These are phyloP conservation scores for Amphipoea oculea DNA, from an alignment of 2,888 invertebrate genomes.

Conservation along the genomic window DNA sequence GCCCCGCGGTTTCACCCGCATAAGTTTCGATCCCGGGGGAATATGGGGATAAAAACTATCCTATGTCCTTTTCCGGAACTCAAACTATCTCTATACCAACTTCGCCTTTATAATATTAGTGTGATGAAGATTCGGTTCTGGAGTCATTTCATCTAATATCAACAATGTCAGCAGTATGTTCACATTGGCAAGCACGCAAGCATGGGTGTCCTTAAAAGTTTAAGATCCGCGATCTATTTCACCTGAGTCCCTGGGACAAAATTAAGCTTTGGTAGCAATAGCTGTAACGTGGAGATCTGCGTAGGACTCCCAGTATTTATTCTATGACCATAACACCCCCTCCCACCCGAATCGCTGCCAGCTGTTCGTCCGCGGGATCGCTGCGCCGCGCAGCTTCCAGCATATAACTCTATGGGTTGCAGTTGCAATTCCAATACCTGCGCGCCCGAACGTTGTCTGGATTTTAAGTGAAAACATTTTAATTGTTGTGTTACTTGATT, in stretches of 20 bases:
- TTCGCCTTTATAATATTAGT: too few relatives aligned
- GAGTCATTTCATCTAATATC: background rate
- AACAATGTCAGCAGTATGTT: background rate
- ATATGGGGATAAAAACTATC: too few relatives aligned
- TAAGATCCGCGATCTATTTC: background rate
- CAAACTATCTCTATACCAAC: too few relatives aligned
- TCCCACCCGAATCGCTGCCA: slow-evolving; percentile 9
- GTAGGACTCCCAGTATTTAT: slow-evolving; percentile 27
- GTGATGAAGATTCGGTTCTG: background rate
- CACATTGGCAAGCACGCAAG: background rate
- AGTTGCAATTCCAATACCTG: slow-evolving; percentile 34
- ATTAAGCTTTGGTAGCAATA: background rate
- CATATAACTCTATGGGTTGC: slow-evolving; percentile 28
- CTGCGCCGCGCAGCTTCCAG: slow-evolving; percentile 52
- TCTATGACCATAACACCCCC: slow-evolving; percentile 21
- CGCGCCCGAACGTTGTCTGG: slow-evolving; percentile 7
- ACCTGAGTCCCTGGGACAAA: background rate
- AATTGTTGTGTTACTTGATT: background rate
- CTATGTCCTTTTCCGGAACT: too few relatives aligned
- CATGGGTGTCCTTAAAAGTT: background rate
- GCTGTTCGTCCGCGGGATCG: background rate
- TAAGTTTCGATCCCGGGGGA: too few relatives aligned
- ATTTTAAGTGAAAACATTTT: background rate
- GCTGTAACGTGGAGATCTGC: background rate
- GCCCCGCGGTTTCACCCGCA: too few relatives aligned